phyloP scores from a whole-genome alignment of 2,888 invertebrate species.

The Zelleria hepariella region DNA sequence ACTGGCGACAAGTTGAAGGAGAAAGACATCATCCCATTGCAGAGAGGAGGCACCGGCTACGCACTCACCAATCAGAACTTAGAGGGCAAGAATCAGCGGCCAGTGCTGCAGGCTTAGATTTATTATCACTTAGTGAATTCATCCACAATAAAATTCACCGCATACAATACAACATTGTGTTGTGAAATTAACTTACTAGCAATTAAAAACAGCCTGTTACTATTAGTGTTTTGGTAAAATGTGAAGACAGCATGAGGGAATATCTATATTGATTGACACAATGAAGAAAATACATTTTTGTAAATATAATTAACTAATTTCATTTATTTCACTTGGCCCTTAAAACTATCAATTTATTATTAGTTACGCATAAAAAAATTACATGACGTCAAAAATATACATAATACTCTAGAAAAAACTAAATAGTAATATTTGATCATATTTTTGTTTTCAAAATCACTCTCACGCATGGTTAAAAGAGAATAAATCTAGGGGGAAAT shows the following conservation, averaged over 20 bases:
- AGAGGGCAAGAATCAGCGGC: slow-evolving; percentile 85
- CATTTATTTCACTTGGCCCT: not conserved
- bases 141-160: not conserved
- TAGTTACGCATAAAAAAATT: not conserved
- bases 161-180: too few species aligned
- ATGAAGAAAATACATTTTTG: not conserved
- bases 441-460: slow-evolving; percentile 4
- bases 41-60: slow-evolving; percentile 97
- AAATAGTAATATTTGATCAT: too few species aligned
- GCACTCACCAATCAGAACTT: slow-evolving; percentile 87
- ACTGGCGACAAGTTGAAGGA: slow-evolving; percentile 87
- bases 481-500: slow-evolving; percentile 59
- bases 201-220: not conserved
- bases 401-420: too few species aligned
- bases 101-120: slow-evolving; percentile 83
- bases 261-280: too few species aligned
- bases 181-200: too few species aligned
- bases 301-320: slow-evolving; percentile 1
- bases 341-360: not conserved
- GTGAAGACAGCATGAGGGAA: not conserved
- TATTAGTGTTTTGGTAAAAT: not conserved
- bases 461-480: slow-evolving; percentile 42
- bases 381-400: not conserved
- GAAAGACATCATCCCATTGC: slow-evolving; percentile 92
- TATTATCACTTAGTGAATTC: not conserved